phyloP scores from a whole-genome alignment of 2,113 vertebrate species.

The Arvicanthis niloticus region DNA sequence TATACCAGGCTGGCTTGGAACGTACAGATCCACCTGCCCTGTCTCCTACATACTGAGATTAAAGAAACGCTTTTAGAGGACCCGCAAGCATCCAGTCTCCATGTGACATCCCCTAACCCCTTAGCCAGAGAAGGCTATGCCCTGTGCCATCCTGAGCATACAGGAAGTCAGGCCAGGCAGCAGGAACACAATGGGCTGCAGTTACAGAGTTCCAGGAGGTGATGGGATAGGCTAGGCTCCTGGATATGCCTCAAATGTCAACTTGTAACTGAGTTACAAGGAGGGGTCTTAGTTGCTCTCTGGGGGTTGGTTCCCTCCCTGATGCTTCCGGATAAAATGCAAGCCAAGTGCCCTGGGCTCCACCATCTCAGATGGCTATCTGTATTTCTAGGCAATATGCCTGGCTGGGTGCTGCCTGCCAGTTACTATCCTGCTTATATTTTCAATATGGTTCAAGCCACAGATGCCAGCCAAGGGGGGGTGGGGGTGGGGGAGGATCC shows the following conservation, averaged over 20 bases:
- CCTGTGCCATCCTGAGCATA: background rate
- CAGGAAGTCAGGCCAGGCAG: background rate
- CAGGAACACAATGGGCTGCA: background rate
- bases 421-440: background rate
- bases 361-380: background rate
- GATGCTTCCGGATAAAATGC: background rate
- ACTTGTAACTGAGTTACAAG: background rate
- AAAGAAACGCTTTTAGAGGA: background rate
- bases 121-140: background rate
- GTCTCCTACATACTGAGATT: background rate
- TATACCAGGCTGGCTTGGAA: background rate
- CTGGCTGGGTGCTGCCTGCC: background rate
- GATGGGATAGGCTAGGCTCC: background rate
- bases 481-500: background rate
- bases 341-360: background rate
- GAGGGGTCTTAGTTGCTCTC: background rate
- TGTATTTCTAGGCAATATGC: background rate
- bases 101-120: background rate
- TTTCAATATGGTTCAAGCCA: background rate
- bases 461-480: background rate
- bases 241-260: background rate
- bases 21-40: background rate
- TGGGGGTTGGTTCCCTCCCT: background rate
- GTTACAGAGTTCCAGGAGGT: background rate
- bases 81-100: background rate